Evolutionary conservation across 2,113 vertebrate genomes (phyloP).

Genomic region (Corvus cornix): DNA sequence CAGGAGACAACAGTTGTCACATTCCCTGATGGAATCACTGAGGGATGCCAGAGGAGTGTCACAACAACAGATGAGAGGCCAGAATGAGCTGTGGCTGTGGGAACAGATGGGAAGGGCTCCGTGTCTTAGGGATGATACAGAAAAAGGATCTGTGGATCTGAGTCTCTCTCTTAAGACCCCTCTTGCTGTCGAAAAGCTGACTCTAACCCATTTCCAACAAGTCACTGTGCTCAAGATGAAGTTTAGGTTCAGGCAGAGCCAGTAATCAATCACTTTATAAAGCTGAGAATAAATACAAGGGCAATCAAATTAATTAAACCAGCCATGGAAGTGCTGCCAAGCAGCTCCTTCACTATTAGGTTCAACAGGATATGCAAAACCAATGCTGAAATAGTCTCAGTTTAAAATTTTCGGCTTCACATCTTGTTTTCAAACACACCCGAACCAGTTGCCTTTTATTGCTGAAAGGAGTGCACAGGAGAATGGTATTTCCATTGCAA

Average conservation of each 20-base stretch:
- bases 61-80: conserved; percentile 32
- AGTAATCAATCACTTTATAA: background rate
- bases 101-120: background rate
- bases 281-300: background rate
- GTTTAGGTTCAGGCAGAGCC: background rate
- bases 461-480: background rate
- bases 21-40: background rate
- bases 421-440: background rate
- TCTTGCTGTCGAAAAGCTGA: background rate
- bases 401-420: background rate
- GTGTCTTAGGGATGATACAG: fast-evolving
- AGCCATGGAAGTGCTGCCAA: background rate
- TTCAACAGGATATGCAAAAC: background rate
- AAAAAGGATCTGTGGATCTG: background rate
- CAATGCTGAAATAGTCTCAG: background rate
- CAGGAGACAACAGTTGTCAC: background rate
- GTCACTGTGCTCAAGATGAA: background rate
- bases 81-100: background rate
- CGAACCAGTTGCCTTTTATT: background rate
- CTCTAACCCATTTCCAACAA: background rate
- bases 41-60: background rate
- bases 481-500: background rate
- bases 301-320: background rate
- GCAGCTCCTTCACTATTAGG: background rate
- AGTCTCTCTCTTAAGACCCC: background rate